Base-by-base conservation (phyloP, 2,797 vertebrate genomes). In the Poecilia picta region DNA sequence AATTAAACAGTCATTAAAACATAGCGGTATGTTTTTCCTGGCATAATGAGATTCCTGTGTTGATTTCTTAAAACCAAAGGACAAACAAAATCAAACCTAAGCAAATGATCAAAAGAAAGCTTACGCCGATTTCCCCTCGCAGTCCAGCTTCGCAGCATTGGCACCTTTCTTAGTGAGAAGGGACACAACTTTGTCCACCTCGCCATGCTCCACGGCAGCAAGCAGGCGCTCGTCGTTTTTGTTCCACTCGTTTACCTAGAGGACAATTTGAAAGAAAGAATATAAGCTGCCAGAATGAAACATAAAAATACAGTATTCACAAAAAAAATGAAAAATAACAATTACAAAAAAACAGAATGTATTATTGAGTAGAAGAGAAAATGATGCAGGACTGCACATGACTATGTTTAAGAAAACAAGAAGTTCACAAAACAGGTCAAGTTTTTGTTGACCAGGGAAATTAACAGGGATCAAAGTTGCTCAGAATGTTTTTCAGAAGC, bases 171-270 rank as follows among this genome's bases (percentile, higher is more conserved):
- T 99, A 75, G 97, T 93, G 75, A 99, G 95, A 68, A 99, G 95
- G 0, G 97, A 96, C 36, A 95, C 93, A 92, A 99, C 97, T 94
- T 99, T 99, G 87, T 99, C 98, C 0, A 84, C 92, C 78, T 99
- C 98, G 0, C 97, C 98, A 76, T 99, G 97, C 88, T 99, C 98
- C 96, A 99, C 98, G 0, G 98, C 98, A 85, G 97, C 96, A 25
- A 99, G 95, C 71, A 99, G 96, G 1, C 98, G 97, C 87, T 99
- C 98, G 0, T 99, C 98, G 0, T 99, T 98, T 95, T 99, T 99
- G 93, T 96, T 99, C 98, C 98, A 99, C 89, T 99, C 98, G 2
- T 99, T 97, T 82, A 91, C 94, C 98, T 99, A 82, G 5, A 85
- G 64, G 18, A 80, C 10, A 18, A 18, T 15, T 71, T 39, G 18